Evolutionary conservation across 2,888 invertebrate genomes (phyloP), one percentile per base, ranked within the genome.

Genomic region (Spicauda simplicius): DNA sequence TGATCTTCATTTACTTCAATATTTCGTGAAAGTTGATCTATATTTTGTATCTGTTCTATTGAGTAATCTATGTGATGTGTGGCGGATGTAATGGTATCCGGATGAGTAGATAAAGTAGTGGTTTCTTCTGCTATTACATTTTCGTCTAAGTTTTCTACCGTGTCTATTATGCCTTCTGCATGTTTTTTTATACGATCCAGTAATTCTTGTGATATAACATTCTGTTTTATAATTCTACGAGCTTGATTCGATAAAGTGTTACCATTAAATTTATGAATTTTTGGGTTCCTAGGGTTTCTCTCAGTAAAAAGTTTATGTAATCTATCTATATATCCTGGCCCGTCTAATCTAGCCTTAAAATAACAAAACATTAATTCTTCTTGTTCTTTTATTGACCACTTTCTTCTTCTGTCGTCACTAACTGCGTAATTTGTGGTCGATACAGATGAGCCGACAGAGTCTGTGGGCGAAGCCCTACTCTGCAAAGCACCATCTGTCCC

Each of bases 341-440:
- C 59, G 30, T n/a, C 53, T 6, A 53, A 7, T 41, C 20, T 53
- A 0, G 54, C 53, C 41, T 41, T 37, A 41, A 14, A 62, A 41
- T 54, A 62, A 14, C 62, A 62, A 7, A 20, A 54, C 54, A 62
- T 62, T 6, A 62, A 18, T 62, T 62, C 54, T 4, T 62, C 0
- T 16, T 41, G 11, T 62, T 62, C 62, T 54, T 18, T 16, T 20
- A 12, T 11, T 54, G 54, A 62, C 41, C 62, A 62, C 54, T 41
- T 62, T 16, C 54, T 37, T 41, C 48, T 45, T 20, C 12, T 19
- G 5, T 58, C 58, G n/a, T 45, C n/a, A 12, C 11, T 18, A 7
- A 52, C 18, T 33, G 18, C 25, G 33, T 20, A 54, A 33, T 18
- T 62, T 2, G 54, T 54, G 45, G 54, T 62, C 62, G 20, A 11